Evolutionary conservation across 2,113 vertebrate species (phyloP).

Genomic region (Campylorhamphus procurvoides): DNA sequence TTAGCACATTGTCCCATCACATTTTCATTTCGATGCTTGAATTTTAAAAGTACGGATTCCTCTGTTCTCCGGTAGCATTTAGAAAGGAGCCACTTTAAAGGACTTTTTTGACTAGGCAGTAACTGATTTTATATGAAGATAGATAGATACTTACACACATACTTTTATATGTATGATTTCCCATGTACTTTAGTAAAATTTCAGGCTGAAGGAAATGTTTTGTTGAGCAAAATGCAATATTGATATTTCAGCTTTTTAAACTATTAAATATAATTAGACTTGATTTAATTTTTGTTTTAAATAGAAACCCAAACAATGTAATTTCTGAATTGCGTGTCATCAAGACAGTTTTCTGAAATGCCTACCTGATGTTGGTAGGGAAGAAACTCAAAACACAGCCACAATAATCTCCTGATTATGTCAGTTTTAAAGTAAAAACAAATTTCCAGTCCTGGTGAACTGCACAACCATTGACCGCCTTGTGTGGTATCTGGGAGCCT

Average conservation of each 20-base stretch:
- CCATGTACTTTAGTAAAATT: not conserved
- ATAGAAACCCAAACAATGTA: not conserved
- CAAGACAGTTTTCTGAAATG: not conserved
- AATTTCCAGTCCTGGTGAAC: constrained; percentile 75
- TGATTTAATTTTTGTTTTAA: not conserved
- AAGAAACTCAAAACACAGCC: not conserved
- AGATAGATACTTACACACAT: not conserved
- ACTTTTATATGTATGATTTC: not conserved
- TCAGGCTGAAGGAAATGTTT: not conserved
- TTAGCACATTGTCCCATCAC: not conserved
- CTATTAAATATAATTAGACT: not conserved
- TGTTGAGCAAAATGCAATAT: not conserved
- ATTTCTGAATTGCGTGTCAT: not conserved
- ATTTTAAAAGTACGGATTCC: not conserved
- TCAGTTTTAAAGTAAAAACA: constrained; percentile 62
- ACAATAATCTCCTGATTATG: not conserved
- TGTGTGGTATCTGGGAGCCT: constrained; percentile 67
- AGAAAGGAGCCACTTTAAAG: not conserved
- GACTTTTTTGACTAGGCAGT: not conserved
- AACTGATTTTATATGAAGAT: not conserved
- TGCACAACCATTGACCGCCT: constrained; percentile 72
- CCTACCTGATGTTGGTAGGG: not conserved
- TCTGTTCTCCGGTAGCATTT: not conserved
- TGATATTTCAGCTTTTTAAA: not conserved
- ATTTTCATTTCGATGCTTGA: not conserved